Percentiles rank a stretch among this genome's conserved stretches.
Conservation (phyloP, 2,113 vertebrate species). For the Xenotilapia caudafasciata region DNA sequence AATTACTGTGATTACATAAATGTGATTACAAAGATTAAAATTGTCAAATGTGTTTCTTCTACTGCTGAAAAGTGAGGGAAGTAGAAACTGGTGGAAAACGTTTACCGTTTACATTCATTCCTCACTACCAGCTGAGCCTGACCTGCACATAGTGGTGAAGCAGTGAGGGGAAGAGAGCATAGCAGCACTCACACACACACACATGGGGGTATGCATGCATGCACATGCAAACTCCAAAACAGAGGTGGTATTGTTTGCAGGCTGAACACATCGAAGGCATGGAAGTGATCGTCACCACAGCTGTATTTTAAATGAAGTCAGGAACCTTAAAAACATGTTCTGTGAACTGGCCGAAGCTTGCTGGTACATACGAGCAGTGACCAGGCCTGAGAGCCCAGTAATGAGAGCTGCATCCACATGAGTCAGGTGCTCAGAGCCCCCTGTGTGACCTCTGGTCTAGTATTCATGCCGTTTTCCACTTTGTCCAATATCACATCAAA, state of each 20-base stretch:
- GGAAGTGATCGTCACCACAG: background rate
- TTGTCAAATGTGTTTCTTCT: background rate
- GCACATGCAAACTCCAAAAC: background rate
- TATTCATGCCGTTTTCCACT: background rate
- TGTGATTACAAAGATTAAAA: background rate
- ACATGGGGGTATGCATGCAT: background rate
- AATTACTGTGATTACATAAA: background rate
- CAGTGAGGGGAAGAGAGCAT: background rate
- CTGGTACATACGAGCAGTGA: background rate
- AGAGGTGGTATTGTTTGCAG: background rate
- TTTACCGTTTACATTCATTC: conserved; percentile 19
- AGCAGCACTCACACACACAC: background rate
- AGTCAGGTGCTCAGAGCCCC: accelerated
- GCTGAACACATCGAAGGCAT: background rate
- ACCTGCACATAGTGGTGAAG: background rate
- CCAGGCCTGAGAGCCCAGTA: background rate
- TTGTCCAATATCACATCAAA: background rate
- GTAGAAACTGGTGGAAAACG: background rate
- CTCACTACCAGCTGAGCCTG: conserved; percentile 26
- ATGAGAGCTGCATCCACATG: background rate
- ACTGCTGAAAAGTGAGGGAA: background rate
- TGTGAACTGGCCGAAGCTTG: background rate
- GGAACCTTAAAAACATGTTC: background rate
- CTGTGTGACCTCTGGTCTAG: accelerated
- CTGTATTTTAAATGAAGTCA: background rate